These are phyloP conservation scores for Erethizon dorsatum DNA, from an alignment of 2,797 vertebrate genomes.

Conservation along the genomic window DNA sequence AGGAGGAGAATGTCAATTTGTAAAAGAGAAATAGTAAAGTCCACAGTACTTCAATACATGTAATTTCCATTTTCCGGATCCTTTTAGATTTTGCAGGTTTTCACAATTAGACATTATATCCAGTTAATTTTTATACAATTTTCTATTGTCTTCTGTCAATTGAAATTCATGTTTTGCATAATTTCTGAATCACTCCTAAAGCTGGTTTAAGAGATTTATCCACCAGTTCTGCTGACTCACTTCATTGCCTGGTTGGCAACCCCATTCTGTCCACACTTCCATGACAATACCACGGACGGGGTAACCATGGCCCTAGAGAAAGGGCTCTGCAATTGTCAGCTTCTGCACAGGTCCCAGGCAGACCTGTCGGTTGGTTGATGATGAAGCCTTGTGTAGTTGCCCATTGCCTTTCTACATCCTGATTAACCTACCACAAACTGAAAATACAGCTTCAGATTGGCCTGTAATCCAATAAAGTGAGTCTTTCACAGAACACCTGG, in stretches of 20 bases:
- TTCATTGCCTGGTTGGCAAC: background rate
- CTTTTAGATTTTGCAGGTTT: conserved; percentile 59
- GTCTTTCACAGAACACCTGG: background rate
- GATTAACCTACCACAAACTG: background rate
- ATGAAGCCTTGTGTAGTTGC: background rate
- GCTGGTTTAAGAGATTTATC: background rate
- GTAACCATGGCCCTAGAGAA: background rate
- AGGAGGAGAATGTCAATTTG: conserved; percentile 73
- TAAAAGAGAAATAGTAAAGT: conserved; percentile 75
- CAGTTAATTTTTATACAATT: conserved; percentile 48
- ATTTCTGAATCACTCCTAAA: background rate
- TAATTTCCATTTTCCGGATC: conserved; percentile 40
- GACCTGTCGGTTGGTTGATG: background rate
- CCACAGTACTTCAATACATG: conserved; percentile 82
- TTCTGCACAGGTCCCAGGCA: background rate
- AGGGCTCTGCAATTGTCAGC: background rate
- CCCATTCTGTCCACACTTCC: background rate
- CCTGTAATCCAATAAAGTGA: background rate
- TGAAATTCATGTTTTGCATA: conserved; percentile 69
- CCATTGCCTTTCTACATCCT: background rate
- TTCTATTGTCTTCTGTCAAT: background rate
- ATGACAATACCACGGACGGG: background rate
- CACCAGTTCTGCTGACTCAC: conserved; percentile 16
- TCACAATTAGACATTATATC: conserved; percentile 59
- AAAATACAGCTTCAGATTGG: background rate